A percentile compares a stretch with the other conserved stretches of the same genome.
These are phyloP conservation scores for Harmothoe impar DNA, from an alignment of 2,888 invertebrate genomes.

Conservation along the genomic window DNA sequence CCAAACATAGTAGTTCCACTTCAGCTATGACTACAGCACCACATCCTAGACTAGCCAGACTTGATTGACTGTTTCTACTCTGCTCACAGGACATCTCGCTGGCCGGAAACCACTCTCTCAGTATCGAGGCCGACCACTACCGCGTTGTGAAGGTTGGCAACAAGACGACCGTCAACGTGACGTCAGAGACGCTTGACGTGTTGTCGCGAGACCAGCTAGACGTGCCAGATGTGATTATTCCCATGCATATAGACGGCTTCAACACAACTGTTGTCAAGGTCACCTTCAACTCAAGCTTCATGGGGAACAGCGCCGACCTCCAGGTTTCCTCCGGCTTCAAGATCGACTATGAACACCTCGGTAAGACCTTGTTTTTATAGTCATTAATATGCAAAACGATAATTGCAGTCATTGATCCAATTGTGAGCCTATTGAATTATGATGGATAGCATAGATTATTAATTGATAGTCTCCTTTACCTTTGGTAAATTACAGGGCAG, in stretches of 20 bases:
- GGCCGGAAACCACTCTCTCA: conserved; percentile 15
- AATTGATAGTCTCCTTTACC: not conserved
- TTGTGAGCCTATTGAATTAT: no score
- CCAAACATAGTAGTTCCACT: no score
- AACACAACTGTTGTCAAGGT: conserved; percentile 54
- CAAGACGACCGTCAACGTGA: not conserved
- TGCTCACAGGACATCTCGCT: conserved; percentile 28
- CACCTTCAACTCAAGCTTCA: conserved; percentile 44
- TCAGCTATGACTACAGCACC: no score
- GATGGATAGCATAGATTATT: no score
- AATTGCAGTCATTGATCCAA: not conserved
- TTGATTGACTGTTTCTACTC: not conserved
- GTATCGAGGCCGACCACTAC: conserved; percentile 46
- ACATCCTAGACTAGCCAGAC: no score
- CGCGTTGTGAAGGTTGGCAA: not conserved
- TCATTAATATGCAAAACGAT: not conserved
- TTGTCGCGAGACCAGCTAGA: not conserved
- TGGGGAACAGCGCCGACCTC: not conserved
- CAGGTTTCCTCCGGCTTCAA: conserved; percentile 46
- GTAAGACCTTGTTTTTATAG: conserved; percentile 30
- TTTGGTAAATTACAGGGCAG: no score
- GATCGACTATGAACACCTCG: conserved; percentile 56
- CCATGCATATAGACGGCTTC: not conserved
- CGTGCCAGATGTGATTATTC: conserved; percentile 1
- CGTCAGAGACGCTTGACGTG: not conserved